Evolutionary conservation across 92 coral and sea anemone genomes (phyloP), one percentile per base, ranked within the genome.

Genomic region (Epizoanthus ramosus): DNA sequence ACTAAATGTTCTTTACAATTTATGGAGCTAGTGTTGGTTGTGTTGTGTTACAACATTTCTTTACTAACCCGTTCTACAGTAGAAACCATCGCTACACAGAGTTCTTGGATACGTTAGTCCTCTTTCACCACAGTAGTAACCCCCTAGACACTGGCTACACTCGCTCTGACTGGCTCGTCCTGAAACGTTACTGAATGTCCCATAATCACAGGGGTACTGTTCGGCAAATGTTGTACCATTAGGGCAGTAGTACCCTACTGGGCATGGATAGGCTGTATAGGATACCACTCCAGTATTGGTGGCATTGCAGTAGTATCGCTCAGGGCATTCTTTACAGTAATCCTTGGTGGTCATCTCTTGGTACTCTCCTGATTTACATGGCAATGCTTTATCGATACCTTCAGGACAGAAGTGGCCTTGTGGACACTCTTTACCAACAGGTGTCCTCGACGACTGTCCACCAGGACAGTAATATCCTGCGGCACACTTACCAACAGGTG

Each of bases 391-490:
- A 59, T 88, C 89, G 37, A 80, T 85, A 22, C 99, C 95, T 63
- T 92, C 90, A 16, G 83, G 80, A 65, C 99, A 96, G 75, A 60
- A 84, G 65, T 86, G 80, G 17, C 99, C 99, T 31, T 60, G 74
- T 37, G 94, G 98, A 58, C 99, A 96, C 17, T 90, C 89, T 67
- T 88, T 88, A 5, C 72, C 69, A n/a, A 92, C 73, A 43, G 99
- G 99, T 22, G 92, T 94, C 68, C 68, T 80, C 4, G 92, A 91
- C 6, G 87, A 81, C 83, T 96, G 98, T 13, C 98, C 99, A 80
- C 94, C 89, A 2, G 99, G 97, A 83, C 99, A 96, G 85, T 80
- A 96, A 79, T 88, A 96, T 1, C 99, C 99, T 15, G 96, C 86
- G 0, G 94, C 88, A 90, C 99, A 96, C 58, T 84, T 31, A 10